Conservation (phyloP, 2,797 vertebrate species). For the Otolemur crassicaudatus region DNA sequence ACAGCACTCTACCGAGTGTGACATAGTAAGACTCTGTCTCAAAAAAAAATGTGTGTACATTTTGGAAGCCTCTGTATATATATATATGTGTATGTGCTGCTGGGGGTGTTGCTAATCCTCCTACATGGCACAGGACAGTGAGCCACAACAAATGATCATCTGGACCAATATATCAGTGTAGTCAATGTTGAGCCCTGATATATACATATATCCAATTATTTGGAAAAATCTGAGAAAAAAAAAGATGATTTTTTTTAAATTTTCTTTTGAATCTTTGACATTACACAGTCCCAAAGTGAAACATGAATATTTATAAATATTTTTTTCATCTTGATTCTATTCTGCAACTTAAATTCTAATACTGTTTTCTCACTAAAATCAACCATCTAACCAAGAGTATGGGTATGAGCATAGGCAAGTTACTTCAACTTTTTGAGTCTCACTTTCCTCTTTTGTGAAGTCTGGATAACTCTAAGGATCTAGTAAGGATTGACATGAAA, state of each 20-base stretch:
- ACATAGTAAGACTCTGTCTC: too few species aligned
- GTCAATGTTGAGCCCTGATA: background rate
- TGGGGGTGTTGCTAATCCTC: background rate
- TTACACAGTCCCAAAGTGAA: background rate
- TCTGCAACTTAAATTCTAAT: background rate
- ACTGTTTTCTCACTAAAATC: background rate
- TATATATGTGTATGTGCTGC: background rate
- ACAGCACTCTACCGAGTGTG: too few species aligned
- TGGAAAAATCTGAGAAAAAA: background rate
- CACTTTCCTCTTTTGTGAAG: constrained; percentile 29
- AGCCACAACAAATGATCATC: background rate
- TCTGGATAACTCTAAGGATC: background rate
- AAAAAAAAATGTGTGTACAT: too few species aligned
- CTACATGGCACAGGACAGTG: background rate
- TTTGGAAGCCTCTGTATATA: too few species aligned
- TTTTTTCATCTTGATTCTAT: constrained; percentile 14
- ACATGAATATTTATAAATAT: background rate
- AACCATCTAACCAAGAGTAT: background rate
- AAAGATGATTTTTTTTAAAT: background rate
- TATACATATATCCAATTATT: background rate
- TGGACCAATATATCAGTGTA: background rate
- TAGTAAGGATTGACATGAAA: background rate
- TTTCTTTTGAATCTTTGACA: constrained; percentile 34
- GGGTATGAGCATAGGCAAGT: background rate
- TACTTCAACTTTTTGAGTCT: background rate